phyloP scores from a whole-genome alignment of 2,797 vertebrate species.

The Bothrops alternatus region DNA sequence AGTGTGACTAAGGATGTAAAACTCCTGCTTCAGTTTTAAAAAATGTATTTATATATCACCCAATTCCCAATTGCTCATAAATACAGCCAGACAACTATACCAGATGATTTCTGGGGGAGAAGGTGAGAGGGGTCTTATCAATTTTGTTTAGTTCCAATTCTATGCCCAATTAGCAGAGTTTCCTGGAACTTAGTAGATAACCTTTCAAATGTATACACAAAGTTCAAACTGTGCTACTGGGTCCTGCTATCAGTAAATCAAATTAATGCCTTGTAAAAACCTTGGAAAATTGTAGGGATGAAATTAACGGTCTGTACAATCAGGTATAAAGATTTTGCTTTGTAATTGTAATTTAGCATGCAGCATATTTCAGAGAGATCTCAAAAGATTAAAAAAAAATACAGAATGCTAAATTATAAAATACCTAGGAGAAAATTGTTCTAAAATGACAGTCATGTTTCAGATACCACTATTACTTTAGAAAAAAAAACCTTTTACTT shows the following conservation, averaged over 20 bases:
- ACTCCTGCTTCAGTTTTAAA: background rate
- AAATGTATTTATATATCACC: background rate
- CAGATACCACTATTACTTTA: background rate
- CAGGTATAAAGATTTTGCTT: slow-evolving; percentile 12
- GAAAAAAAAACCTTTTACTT: background rate
- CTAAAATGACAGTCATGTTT: slow-evolving; percentile 7
- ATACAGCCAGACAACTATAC: background rate
- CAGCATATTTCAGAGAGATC: background rate
- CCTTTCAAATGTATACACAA: background rate
- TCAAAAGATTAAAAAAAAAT: background rate
- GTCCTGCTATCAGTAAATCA: slow-evolving; percentile 33
- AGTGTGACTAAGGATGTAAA: background rate
- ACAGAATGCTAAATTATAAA: slow-evolving; percentile 2
- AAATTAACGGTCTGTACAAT: background rate
- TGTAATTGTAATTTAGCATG: background rate
- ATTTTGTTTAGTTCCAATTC: background rate
- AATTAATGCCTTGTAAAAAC: background rate
- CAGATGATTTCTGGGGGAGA: background rate
- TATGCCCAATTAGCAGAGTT: background rate
- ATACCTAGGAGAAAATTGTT: slow-evolving; percentile 3
- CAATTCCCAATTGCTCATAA: background rate
- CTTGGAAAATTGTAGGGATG: slow-evolving; percentile 34
- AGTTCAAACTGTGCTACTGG: background rate
- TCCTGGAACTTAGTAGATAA: background rate
- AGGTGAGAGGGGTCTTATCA: background rate